A percentile compares a stretch with the other conserved stretches of the same genome.
phyloP scores from a whole-genome alignment of 2,888 invertebrate genomes.

The Anorthoa munda region DNA sequence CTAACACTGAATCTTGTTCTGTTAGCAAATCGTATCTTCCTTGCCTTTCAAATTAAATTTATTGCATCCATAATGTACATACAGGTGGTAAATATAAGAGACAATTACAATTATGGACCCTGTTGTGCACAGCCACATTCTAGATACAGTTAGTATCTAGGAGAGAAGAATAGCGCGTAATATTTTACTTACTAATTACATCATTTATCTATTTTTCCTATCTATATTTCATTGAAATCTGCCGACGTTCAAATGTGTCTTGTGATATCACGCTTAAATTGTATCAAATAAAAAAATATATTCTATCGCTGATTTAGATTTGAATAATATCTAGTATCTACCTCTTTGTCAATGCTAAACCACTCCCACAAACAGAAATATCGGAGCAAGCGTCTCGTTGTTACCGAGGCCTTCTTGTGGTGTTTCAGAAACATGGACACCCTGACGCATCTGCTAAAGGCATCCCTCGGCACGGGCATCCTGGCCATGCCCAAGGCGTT shows the following conservation, averaged over 20 bases:
- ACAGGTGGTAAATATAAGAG: too few species aligned
- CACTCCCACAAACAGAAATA: neutral
- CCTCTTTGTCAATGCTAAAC: neutral
- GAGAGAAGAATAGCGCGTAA: too few species aligned
- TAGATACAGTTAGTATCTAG: too few species aligned
- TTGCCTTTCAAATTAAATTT: neutral
- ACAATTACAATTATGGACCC: too few species aligned
- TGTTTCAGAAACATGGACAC: slow-evolving; percentile 95
- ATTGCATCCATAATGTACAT: too few species aligned
- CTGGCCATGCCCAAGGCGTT: slow-evolving; percentile 98
- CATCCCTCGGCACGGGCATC: slow-evolving; percentile 98
- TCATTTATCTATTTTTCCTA: too few species aligned
- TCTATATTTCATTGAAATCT: neutral
- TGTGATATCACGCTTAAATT: neutral
- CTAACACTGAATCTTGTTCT: neutral
- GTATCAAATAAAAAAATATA: neutral
- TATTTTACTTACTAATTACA: too few species aligned
- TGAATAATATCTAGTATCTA: neutral
- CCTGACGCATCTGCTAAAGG: slow-evolving; percentile 98
- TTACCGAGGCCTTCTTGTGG: slow-evolving; percentile 41
- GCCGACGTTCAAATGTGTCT: neutral
- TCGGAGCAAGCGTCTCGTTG: slow-evolving; percentile 30
- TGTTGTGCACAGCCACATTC: too few species aligned
- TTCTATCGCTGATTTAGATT: neutral
- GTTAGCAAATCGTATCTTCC: neutral